A percentile compares a stretch with the other conserved stretches of the same genome.
These are phyloP conservation scores for Cariama cristata DNA, from an alignment of 2,113 vertebrate genomes.

Conservation along the genomic window DNA sequence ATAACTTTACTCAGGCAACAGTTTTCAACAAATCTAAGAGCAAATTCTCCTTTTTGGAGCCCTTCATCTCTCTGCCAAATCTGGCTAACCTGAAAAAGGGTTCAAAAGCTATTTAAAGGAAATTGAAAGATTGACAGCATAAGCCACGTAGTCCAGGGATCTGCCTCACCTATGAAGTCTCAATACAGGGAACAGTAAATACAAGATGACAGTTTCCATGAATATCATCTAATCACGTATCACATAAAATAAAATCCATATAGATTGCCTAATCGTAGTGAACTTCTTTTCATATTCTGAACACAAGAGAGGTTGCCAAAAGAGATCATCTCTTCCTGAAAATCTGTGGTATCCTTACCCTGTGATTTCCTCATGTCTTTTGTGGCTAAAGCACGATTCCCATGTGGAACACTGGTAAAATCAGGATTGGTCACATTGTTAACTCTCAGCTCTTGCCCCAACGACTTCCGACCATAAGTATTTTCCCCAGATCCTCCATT, in stretches of 20 bases:
- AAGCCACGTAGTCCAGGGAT: background rate
- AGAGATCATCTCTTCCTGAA: background rate
- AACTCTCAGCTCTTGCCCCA: slow-evolving; percentile 99
- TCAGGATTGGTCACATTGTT: slow-evolving; percentile 96
- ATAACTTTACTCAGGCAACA: background rate
- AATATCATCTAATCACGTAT: background rate
- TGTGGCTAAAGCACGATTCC: slow-evolving; percentile 98
- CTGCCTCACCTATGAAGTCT: background rate
- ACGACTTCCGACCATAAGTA: slow-evolving; percentile 99
- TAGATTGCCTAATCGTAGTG: background rate
- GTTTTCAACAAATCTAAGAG: background rate
- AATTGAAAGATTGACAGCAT: background rate
- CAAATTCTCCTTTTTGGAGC: background rate
- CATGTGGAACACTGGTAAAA: slow-evolving; percentile 97
- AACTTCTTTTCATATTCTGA: background rate
- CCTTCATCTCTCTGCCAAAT: background rate
- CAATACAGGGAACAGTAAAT: background rate
- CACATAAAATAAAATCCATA: background rate
- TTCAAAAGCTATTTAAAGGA: background rate
- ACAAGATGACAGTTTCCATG: background rate
- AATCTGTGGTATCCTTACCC: slow-evolving; percentile 78
- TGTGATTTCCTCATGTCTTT: slow-evolving; percentile 99
- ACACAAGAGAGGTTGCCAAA: background rate
- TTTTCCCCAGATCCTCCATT: slow-evolving; percentile 95
- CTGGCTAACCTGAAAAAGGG: background rate